Percentiles rank a stretch among this genome's conserved stretches.
These are phyloP conservation scores for Crocidura indochinensis DNA, from an alignment of 2,797 vertebrate species.

Conservation along the genomic window DNA sequence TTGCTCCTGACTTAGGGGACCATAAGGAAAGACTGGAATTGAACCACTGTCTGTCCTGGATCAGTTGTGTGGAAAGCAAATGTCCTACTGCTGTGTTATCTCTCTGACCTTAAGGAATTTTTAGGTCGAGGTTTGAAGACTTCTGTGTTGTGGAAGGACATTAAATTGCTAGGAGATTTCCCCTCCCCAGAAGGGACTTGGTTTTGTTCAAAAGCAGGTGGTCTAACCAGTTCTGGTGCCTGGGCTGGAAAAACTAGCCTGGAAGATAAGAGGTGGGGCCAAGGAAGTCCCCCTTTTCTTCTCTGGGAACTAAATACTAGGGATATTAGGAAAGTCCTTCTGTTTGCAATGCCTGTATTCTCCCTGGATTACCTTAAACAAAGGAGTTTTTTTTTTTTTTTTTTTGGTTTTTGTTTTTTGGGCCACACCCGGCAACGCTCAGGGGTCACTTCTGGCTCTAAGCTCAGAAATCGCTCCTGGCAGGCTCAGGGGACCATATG, in stretches of 20 bases:
- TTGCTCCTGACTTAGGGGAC: too few relatives aligned
- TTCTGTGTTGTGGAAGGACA: neutral
- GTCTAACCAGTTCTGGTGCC: neutral
- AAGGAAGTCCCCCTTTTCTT: neutral
- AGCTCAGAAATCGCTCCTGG: too few relatives aligned
- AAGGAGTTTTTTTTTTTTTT: too few relatives aligned
- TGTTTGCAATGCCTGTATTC: constrained; percentile 42
- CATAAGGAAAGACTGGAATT: too few relatives aligned
- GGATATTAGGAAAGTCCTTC: constrained; percentile 14
- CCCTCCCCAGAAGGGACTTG: neutral
- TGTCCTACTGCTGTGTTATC: too few relatives aligned
- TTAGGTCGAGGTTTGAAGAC: neutral
- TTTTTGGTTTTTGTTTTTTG: too few relatives aligned
- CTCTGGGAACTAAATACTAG: neutral
- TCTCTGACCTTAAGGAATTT: neutral
- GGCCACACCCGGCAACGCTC: too few relatives aligned
- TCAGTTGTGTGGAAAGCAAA: too few relatives aligned
- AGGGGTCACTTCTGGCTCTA: too few relatives aligned
- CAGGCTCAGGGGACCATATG: too few relatives aligned
- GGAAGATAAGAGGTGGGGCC: neutral
- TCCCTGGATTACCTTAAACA: constrained; percentile 5
- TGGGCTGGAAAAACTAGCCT: neutral
- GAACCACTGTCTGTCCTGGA: too few relatives aligned
- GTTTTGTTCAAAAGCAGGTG: constrained; percentile 32
- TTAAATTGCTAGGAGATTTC: neutral